Evolutionary conservation across 92 coral and sea anemone genomes (phyloP).

Genomic region (Paramuricea clavata): DNA sequence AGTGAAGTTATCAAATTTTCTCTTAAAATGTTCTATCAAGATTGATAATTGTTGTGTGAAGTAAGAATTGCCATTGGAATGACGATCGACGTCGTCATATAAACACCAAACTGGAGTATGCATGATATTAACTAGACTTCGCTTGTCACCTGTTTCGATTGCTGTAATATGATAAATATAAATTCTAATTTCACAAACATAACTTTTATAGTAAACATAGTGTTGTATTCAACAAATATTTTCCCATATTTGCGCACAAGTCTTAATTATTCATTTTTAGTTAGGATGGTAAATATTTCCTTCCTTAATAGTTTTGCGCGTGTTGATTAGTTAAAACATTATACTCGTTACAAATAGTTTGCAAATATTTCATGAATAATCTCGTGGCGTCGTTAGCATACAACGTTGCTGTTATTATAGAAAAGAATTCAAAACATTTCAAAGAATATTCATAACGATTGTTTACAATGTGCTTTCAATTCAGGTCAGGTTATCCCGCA

Average conservation of each 20-base stretch:
- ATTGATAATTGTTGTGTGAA: not conserved
- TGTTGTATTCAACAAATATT: not conserved
- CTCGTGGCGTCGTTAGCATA: not conserved
- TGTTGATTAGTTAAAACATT: too few species aligned
- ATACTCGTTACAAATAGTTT: not conserved
- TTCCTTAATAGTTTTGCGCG: not conserved
- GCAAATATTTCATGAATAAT: not conserved
- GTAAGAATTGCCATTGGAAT: not conserved
- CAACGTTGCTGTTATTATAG: not conserved
- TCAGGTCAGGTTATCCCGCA: not conserved
- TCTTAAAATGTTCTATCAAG: not conserved
- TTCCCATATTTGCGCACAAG: not conserved
- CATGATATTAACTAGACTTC: too few species aligned
- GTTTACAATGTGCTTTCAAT: not conserved
- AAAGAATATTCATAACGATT: not conserved
- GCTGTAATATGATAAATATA: too few species aligned
- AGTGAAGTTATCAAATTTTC: slow-evolving; percentile 8
- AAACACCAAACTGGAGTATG: not conserved
- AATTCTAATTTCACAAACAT: not conserved
- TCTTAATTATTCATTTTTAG: not conserved
- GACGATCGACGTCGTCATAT: not conserved
- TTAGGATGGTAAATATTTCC: not conserved
- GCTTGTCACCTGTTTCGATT: too few species aligned
- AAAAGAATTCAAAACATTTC: slow-evolving; percentile 24
- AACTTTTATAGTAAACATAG: not conserved